Percentiles rank a stretch among this genome's conserved stretches.
Conservation (phyloP, 2,888 invertebrate genomes). For the Phoronis australis region DNA sequence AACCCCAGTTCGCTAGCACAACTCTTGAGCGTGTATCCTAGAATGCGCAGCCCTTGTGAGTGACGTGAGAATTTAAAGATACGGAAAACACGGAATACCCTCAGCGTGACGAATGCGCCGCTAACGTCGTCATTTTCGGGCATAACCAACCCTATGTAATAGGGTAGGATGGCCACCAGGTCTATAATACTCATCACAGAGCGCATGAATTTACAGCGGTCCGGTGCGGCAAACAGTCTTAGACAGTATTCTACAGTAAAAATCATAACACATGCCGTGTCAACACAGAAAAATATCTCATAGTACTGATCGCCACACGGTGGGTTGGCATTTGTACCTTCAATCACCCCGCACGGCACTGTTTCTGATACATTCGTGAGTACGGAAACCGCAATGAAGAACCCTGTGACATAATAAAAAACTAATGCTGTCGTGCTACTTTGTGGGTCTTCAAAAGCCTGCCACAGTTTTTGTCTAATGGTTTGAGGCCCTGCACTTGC, state of each 20-base stretch:
- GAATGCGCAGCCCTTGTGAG: slow-evolving; percentile 95
- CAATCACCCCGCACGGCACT: slow-evolving; percentile 77
- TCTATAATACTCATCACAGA: slow-evolving; percentile 99
- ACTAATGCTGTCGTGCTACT: slow-evolving; percentile 98
- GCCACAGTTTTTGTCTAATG: slow-evolving; percentile 86
- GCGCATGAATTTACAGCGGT: slow-evolving; percentile 93
- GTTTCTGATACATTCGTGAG: slow-evolving; percentile 99
- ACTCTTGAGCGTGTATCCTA: slow-evolving; percentile 98
- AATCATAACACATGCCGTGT: slow-evolving; percentile 99
- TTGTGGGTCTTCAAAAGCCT: slow-evolving; percentile 98
- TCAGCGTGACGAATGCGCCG: slow-evolving; percentile 95
- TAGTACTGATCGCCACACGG: slow-evolving; percentile 98
- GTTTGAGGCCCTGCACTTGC: slow-evolving; percentile 63
- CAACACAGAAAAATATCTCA: slow-evolving; percentile 89
- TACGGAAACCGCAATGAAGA: slow-evolving; percentile 99
- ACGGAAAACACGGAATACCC: slow-evolving; percentile 98
- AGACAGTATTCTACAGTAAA: slow-evolving; percentile 97
- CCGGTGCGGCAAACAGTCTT: slow-evolving; percentile 91
- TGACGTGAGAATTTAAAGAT: slow-evolving; percentile 99
- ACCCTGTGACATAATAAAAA: slow-evolving; percentile 99
- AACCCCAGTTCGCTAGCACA: slow-evolving; percentile 99
- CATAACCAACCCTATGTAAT: slow-evolving; percentile 96
- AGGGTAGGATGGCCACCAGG: slow-evolving; percentile 97
- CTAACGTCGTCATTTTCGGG: slow-evolving; percentile 98
- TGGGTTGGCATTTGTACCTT: slow-evolving; percentile 56